phyloP scores from a whole-genome alignment of 2,888 invertebrate genomes.

The Pyrrhia umbra region DNA sequence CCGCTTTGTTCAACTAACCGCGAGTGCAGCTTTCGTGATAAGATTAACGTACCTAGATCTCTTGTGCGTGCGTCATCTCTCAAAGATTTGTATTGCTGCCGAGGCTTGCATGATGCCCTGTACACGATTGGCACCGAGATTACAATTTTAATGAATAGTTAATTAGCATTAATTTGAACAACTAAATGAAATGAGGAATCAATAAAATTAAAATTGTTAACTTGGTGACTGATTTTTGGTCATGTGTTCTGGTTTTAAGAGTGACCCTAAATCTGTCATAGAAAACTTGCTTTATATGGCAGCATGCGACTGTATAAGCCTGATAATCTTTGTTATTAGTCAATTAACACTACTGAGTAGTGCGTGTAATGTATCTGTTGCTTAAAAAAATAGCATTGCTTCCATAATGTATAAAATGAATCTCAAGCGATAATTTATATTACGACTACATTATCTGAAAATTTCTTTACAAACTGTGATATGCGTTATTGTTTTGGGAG shows the following conservation, averaged over 20 bases:
- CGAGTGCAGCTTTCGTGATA: slow-evolving; percentile 54
- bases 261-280: slow-evolving; percentile 34
- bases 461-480: slow-evolving; percentile 52
- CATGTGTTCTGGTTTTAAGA: slow-evolving; percentile 25
- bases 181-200: slow-evolving; percentile 1
- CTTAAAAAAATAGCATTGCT: slow-evolving; percentile 37
- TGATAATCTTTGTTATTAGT: slow-evolving; percentile 63
- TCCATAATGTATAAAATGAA: slow-evolving; percentile 49
- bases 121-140: slow-evolving; percentile 63
- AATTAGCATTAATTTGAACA: not conserved
- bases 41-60: slow-evolving; percentile 44
- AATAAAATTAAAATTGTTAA: slow-evolving; percentile 57
- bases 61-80: slow-evolving; percentile 49
- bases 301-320: slow-evolving; percentile 66
- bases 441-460: slow-evolving; percentile 25
- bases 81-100: slow-evolving; percentile 56
- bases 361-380: slow-evolving; percentile 50
- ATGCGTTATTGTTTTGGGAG: slow-evolving; percentile 25
- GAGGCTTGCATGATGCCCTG: slow-evolving; percentile 68
- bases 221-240: slow-evolving; percentile 61
- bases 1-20: slow-evolving; percentile 57
- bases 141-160: slow-evolving; percentile 50
- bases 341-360: slow-evolving; percentile 64
- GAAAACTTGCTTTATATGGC: slow-evolving; percentile 62
- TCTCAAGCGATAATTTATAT: slow-evolving; percentile 50